phyloP scores from a whole-genome alignment of 2,888 invertebrate species.

The Oasisia sp. region DNA sequence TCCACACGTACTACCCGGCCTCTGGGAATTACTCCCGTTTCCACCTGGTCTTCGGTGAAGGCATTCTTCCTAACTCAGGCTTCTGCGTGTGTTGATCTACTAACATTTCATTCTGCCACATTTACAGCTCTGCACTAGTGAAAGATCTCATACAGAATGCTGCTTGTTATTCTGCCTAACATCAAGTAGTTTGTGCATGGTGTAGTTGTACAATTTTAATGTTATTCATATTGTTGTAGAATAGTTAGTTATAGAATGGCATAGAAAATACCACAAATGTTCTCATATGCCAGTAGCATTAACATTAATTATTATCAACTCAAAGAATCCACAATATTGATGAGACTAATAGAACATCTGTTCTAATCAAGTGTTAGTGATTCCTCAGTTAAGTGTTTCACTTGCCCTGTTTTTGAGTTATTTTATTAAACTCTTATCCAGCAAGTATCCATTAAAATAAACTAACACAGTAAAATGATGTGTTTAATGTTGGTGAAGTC shows the following conservation, averaged over 20 bases:
- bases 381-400: background rate
- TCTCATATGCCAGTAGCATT: background rate
- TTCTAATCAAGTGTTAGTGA: background rate
- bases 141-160: background rate
- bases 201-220: background rate
- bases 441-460: no score
- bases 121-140: background rate
- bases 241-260: background rate
- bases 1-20: background rate
- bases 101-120: background rate
- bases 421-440: no score
- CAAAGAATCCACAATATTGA: background rate
- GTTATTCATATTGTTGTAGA: background rate
- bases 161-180: background rate
- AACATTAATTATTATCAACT: background rate
- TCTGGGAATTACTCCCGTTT: background rate
- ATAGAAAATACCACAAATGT: background rate
- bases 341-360: background rate
- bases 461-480: no score
- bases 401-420: background rate
- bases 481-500: no score
- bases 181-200: background rate
- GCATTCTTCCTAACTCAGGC: slow-evolving; percentile 4
- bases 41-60: background rate
- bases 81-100: background rate